phyloP scores from a whole-genome alignment of 2,888 invertebrate genomes.

The Tyria jacobaeae region DNA sequence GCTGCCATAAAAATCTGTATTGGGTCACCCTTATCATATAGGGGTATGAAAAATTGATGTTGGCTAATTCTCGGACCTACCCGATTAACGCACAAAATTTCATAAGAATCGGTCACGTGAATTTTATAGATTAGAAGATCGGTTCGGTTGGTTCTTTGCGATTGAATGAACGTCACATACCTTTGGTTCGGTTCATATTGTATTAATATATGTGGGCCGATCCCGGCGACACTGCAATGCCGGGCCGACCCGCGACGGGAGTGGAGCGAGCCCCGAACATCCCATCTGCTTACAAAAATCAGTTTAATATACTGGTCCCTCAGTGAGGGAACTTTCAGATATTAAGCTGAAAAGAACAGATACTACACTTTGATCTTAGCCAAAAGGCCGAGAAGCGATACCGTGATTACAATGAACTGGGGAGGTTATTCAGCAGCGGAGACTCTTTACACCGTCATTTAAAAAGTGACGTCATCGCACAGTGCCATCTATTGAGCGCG shows the following conservation, averaged over 20 bases:
- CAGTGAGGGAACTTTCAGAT: slow-evolving; percentile 18
- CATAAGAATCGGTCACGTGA: too few relatives aligned
- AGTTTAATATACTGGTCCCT: slow-evolving; percentile 19
- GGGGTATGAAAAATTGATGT: too few relatives aligned
- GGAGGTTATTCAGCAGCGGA: not conserved
- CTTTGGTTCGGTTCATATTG: too few relatives aligned
- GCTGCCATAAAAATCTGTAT: too few relatives aligned
- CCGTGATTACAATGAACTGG: not conserved
- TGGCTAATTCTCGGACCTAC: too few relatives aligned
- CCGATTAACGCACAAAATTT: too few relatives aligned
- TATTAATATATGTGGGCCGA: not conserved
- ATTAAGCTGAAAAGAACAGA: slow-evolving; percentile 19
- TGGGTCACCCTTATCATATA: too few relatives aligned
- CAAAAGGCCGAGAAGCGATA: slow-evolving; percentile 15
- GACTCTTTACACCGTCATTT: slow-evolving; percentile 18
- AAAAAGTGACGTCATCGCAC: slow-evolving; percentile 14
- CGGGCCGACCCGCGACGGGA: slow-evolving; percentile 12
- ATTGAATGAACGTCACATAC: too few relatives aligned
- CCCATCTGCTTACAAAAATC: slow-evolving; percentile 14
- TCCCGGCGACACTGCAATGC: slow-evolving; percentile 13
- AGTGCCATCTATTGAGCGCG: not conserved
- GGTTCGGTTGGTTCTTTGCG: too few relatives aligned
- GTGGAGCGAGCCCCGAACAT: slow-evolving; percentile 19
- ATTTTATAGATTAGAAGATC: too few relatives aligned
- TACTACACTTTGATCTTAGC: slow-evolving; percentile 19